Evolutionary conservation across 2,113 vertebrate genomes (phyloP), one percentile per base, ranked within the genome.

Genomic region (Hypanus sabinus): DNA sequence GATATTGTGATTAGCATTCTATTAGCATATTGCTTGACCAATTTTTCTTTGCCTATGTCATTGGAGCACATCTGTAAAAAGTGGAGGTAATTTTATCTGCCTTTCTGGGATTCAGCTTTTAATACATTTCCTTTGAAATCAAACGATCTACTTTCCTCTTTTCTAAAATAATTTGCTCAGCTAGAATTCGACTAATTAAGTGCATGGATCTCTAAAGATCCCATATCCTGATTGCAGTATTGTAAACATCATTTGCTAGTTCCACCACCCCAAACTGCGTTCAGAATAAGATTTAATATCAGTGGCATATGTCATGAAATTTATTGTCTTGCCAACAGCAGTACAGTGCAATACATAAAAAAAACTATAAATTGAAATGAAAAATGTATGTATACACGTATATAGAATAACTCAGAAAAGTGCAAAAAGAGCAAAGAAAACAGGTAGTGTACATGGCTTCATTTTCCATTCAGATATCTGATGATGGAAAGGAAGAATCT

Each of bases 81-180:
- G 57, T 68, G 30, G 9, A 30, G 62, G 60, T 14, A 22, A 62
- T 68, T 90, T 90, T 68, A 12, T 87, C 81, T 57, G 22, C 4
- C 5, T 60, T 62, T 88, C 65, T 90, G 85, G 33, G 30, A 90
- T 65, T 60, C 5, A 33, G 60, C 16, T 68, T 33, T 88, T 30
- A 83, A 55, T 87, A 2, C 27, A 68, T 16, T 68, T 90, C 62
- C 85, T 30, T 65, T 90, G 22, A n/a, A 60, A 36, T 65, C 62
- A 33, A 90, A 60, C 65, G 30, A 90, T 62, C 57, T 68, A 90
- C 85, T 88, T 88, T 88, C 62, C 65, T 60, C 85, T 90, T 90
- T 90, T 90, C 65, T n/a, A 88, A 88, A 55, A 88, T 88, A 36
- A 81, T 27, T 88, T 62, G 83, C 46, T 16, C 14, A 27, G 2